Evolutionary conservation across 2,113 vertebrate genomes (phyloP), one percentile per base, ranked within the genome.

Genomic region (Ammodytes dubius): DNA sequence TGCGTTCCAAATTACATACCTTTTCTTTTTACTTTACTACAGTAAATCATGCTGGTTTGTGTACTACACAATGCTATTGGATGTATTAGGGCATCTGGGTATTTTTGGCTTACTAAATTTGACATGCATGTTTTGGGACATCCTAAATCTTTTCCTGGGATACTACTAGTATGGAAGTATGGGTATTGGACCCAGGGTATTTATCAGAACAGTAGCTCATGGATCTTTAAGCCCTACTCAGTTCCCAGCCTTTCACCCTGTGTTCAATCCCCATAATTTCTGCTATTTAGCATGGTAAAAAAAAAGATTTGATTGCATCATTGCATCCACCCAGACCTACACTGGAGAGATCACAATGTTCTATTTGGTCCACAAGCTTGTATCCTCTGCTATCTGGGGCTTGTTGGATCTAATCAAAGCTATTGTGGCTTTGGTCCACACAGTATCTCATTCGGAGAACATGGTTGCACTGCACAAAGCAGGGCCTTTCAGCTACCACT

Each of bases 381-480:
- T 10, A 67, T 53, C 74, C 45, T 19, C 27, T 8, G 12, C 19
- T 15, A 46, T 85, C n/a, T 72, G 73, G 46, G 43, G 49, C 47
- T 56, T 50, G 47, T 39, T 56, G 6, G 45, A 78, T 79, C 42
- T 52, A 46, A 70, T 67, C 37, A 7, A 50, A 56, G 47, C 15
- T 57, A 27, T 27, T 46, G 49, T 77, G 42, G 50, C 60, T 11
- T 60, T 58, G 13, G 17, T 70, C 56, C 49, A 37, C 45, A 46
- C 45, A 46, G 43, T 3, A 53, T 69, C 63, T 80, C 70, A 12
- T 72, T 69, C 59, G 53, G 43, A 72, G 70, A 47, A 17, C 46
- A 52, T 27, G 68, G 74, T 53, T 39, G 56, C 37, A n/a, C n/a
- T 9, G 63, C 77, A 90, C 84, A 90, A 86, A 82, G 70, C 78